Percentiles rank a stretch among this genome's conserved stretches.
Conservation (phyloP, 2,113 vertebrate species). For the Rattus rattus region DNA sequence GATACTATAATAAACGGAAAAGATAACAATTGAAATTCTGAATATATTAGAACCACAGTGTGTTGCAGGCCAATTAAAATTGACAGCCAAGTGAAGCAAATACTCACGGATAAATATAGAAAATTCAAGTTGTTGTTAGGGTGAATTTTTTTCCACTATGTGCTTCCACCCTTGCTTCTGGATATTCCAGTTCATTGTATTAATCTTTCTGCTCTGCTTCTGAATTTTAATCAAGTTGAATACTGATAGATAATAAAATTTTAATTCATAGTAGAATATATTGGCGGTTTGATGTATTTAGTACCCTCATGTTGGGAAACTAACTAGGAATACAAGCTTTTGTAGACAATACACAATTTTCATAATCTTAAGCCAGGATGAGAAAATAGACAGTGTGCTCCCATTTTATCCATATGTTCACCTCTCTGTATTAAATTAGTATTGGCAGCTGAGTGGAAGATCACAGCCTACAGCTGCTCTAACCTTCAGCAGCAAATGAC, state of each 20-base stretch:
- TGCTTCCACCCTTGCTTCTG: conserved; percentile 55
- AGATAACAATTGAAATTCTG: conserved; percentile 84
- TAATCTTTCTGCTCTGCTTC: conserved; percentile 70
- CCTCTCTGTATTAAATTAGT: conserved; percentile 82
- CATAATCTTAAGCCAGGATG: conserved; percentile 82
- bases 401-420: conserved; percentile 80
- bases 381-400: conserved; percentile 79
- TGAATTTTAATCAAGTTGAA: conserved; percentile 69
- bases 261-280: conserved; percentile 69
- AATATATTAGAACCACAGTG: conserved; percentile 81
- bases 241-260: conserved; percentile 68
- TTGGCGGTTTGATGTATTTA: conserved; percentile 56
- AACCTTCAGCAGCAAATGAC: conserved; percentile 82
- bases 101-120: conserved; percentile 81
- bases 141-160: conserved; percentile 44
- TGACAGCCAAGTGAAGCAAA: conserved; percentile 84
- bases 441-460: conserved; percentile 82
- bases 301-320: conserved; percentile 80
- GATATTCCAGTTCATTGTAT: conserved; percentile 81
- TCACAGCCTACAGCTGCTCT: conserved; percentile 81
- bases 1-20: conserved; percentile 70
- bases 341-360: conserved; percentile 83
- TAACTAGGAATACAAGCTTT: conserved; percentile 84
- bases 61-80: conserved; percentile 86
- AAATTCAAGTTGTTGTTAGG: conserved; percentile 71